Evolutionary conservation across 2,888 invertebrate genomes (phyloP), one percentile per base, ranked within the genome.

Genomic region (Napeogenes inachia): DNA sequence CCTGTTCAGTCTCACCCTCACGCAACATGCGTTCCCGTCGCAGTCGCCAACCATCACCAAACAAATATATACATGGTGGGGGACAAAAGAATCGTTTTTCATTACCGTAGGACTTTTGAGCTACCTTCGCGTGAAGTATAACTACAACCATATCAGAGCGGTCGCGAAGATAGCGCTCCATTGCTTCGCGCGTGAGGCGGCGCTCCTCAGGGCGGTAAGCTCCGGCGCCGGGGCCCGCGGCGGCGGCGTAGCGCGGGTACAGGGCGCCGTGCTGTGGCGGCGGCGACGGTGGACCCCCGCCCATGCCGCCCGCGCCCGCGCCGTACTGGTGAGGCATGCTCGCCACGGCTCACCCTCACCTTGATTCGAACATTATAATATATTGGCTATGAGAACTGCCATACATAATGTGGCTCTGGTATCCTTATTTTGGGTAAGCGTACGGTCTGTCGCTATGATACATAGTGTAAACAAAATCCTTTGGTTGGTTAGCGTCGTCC

Each of bases 31-130:
- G 96, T 82, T 98, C 98, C 76, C 97, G 96, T 65, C 98, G 94
- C 87, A 97, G 93, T 79, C 98, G 93, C 99, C 99, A 99, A 13
- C 99, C 99, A 74, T 97, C 98, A n/a, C 99, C 99, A 77, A 97
- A 97, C 69, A 99, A 91, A 86, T 99, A 99, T 78, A 99, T 98
- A 85, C 99, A 99, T 0, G 99, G 99, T 0, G 99, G 99, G 0
- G 99, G 99, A 76, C 99, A 99, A 91, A 99, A 99, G 91, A 99
- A 99, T 68, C 99, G 93, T 86, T 99, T 99, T 82, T 99, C 99
- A 84, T 99, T 99, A 69, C 99, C 99, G 81, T 99, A 99, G 0
- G 99, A 99, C 82, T 99, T 99, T 87, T 99, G 99, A 45, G 99
- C 99, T 57, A 99, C 99, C 93, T 99, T 99, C 56, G 99, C 99